Percentiles rank a stretch among this genome's conserved stretches.
phyloP scores from a whole-genome alignment of 2,113 vertebrate genomes.

The Typhlomys cinereus region DNA sequence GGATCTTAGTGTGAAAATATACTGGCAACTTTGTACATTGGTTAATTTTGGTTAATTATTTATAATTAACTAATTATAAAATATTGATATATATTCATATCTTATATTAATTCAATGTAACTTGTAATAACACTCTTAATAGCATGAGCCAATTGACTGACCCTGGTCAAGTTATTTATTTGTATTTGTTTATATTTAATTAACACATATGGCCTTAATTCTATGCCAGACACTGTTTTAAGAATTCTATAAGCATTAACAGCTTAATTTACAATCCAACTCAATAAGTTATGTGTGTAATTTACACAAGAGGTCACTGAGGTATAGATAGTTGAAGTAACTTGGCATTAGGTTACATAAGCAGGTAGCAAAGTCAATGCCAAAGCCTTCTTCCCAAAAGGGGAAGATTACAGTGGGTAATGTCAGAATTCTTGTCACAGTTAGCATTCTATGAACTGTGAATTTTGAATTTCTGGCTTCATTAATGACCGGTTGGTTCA shows the following conservation, averaged over 20 bases:
- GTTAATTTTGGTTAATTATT: slow-evolving; percentile 51
- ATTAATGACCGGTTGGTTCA: background rate
- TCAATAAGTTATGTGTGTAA: background rate
- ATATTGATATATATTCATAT: slow-evolving; percentile 36
- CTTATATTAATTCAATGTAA: slow-evolving; percentile 67
- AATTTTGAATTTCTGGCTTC: background rate
- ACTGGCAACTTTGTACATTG: slow-evolving; percentile 22
- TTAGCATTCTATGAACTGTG: background rate
- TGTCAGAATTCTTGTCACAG: background rate
- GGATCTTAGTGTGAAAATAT: background rate
- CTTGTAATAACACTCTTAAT: slow-evolving; percentile 47
- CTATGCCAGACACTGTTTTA: background rate
- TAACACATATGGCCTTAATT: slow-evolving; percentile 46
- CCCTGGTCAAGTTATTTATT: slow-evolving; percentile 55
- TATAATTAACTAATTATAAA: slow-evolving; percentile 59
- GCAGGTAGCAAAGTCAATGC: background rate
- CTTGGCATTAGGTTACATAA: background rate
- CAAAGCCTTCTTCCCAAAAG: background rate
- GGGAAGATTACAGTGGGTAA: background rate
- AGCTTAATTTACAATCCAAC: slow-evolving; percentile 44
- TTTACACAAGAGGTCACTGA: slow-evolving; percentile 23
- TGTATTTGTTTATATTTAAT: slow-evolving; percentile 67
- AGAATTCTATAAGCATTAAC: slow-evolving; percentile 6
- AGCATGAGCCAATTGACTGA: slow-evolving; percentile 59
- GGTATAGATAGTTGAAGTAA: background rate